phyloP scores from a whole-genome alignment of 2,113 vertebrate species.

The Lampris megalopsis region DNA sequence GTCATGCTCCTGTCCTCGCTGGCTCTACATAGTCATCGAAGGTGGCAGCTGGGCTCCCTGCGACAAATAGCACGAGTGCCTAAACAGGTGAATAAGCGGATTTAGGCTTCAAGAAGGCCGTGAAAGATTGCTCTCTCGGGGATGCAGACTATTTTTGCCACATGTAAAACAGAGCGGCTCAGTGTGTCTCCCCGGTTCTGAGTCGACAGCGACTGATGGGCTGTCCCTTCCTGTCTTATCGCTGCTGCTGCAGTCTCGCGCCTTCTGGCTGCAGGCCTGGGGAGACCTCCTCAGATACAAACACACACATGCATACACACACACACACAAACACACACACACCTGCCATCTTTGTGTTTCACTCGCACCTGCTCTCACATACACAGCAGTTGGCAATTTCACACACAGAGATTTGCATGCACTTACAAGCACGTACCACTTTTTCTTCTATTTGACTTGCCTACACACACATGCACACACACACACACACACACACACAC shows the following conservation, averaged over 20 bases:
- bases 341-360: background rate
- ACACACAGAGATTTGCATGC: conserved; percentile 8
- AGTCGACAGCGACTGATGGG: conserved; percentile 68
- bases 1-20: conserved; percentile 9
- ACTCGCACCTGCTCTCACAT: background rate
- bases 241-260: conserved; percentile 58
- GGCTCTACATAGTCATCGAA: conserved; percentile 15
- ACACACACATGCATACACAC: background rate
- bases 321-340: conserved; percentile 10
- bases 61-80: conserved; percentile 57
- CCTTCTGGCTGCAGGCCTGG: conserved; percentile 60
- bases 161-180: conserved; percentile 50
- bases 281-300: conserved; percentile 31
- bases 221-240: conserved; percentile 74
- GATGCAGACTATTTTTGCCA: conserved; percentile 60
- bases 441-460: background rate
- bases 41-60: conserved; percentile 25
- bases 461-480: background rate
- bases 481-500: background rate
- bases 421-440: background rate
- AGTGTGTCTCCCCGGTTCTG: conserved; percentile 41
- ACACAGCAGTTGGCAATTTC: background rate
- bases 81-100: conserved; percentile 70
- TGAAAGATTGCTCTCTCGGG: conserved; percentile 63
- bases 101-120: conserved; percentile 51